These are phyloP conservation scores for Gymnopithys bicolor DNA, from an alignment of 2,797 vertebrate genomes.

Conservation along the genomic window DNA sequence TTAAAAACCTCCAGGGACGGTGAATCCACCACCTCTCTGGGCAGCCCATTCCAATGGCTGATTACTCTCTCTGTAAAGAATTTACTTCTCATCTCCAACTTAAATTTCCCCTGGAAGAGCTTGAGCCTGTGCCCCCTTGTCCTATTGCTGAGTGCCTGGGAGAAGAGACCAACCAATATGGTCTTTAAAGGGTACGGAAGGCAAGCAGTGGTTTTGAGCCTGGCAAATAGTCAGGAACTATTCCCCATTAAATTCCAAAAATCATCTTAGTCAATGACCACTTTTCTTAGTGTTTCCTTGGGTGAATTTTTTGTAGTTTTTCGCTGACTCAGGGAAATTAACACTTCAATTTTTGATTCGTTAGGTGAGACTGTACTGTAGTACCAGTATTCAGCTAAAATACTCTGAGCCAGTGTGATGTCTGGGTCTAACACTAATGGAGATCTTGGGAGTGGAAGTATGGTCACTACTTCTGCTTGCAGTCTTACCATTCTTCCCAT, in stretches of 20 bases:
- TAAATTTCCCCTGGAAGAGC: no score
- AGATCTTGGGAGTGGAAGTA: not conserved
- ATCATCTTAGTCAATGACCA: not conserved
- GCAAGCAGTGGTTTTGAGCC: not conserved
- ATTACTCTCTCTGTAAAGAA: no score
- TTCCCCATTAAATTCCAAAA: not conserved
- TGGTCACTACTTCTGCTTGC: not conserved
- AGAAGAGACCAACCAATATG: no score
- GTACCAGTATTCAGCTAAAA: not conserved
- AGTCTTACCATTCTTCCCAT: not conserved
- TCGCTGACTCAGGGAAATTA: not conserved
- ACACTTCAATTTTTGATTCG: rapidly evolving
- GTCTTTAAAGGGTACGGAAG: not conserved
- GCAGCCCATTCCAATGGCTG: no score
- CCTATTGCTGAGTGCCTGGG: no score
- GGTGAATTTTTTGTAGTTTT: not conserved
- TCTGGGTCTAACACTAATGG: not conserved
- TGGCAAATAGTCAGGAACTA: not conserved
- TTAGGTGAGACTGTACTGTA: not conserved
- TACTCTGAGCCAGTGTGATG: not conserved
- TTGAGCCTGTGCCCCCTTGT: no score
- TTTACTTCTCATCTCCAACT: no score
- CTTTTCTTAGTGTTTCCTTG: not conserved
- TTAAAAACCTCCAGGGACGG: no score
- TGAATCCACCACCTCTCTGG: no score